Conservation (phyloP, 1,140 invertebrate species). For the Drosophila tani region DNA sequence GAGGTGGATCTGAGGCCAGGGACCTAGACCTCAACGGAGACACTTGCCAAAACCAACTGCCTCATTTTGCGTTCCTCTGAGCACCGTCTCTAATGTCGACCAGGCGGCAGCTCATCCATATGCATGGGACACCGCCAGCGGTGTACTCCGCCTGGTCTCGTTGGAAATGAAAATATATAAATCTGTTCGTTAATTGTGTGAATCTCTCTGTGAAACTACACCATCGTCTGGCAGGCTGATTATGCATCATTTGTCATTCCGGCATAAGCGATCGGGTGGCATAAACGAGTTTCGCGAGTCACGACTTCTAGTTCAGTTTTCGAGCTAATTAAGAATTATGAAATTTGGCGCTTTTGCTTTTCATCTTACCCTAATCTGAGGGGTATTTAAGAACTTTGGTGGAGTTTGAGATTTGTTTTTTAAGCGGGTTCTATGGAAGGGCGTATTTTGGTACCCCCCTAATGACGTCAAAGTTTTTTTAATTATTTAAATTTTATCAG, state of each 20-base stretch:
- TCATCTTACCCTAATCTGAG: conserved; percentile 23
- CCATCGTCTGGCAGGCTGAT: conserved; percentile 50
- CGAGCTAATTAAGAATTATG: conserved; percentile 58
- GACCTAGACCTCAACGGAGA: background rate
- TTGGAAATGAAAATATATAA: conserved; percentile 50
- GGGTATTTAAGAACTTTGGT: conserved; percentile 13
- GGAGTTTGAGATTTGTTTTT: background rate
- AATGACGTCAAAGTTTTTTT: background rate
- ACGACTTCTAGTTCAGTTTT: conserved; percentile 61
- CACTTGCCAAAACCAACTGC: background rate
- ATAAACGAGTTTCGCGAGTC: conserved; percentile 56
- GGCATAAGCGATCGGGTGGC: conserved; percentile 33
- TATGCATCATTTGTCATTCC: conserved; percentile 62
- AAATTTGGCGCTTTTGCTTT: conserved; percentile 57
- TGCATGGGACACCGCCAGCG: conserved; percentile 19
- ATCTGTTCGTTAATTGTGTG: conserved; percentile 58
- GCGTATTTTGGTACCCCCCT: no score
- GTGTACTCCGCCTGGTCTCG: conserved; percentile 14
- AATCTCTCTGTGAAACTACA: conserved; percentile 49
- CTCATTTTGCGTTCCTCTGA: background rate
- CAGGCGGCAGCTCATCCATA: conserved; percentile 38
- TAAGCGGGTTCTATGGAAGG: background rate
- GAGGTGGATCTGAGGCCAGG: background rate
- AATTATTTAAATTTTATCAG: background rate
- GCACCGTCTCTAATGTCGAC: background rate